These are phyloP conservation scores for Oriolus oriolus DNA, from an alignment of 2,113 vertebrate genomes.

Conservation along the genomic window DNA sequence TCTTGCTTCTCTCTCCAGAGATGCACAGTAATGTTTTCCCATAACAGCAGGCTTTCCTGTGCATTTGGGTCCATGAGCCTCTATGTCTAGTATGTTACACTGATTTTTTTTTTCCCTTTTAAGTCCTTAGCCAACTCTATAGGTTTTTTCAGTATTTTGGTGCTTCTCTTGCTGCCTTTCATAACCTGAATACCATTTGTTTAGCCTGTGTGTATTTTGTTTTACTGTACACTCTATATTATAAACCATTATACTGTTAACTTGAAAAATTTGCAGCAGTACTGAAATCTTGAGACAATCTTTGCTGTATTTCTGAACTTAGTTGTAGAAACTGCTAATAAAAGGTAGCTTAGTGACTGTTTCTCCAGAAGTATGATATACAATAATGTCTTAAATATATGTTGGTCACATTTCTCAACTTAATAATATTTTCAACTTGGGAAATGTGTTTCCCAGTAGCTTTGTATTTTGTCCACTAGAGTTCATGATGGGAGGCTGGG, in stretches of 20 bases:
- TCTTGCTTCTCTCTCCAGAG: background rate
- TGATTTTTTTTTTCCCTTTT: background rate
- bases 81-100: background rate
- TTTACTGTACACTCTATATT: background rate
- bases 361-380: conserved; percentile 9
- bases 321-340: conserved; percentile 44
- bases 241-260: conserved; percentile 13
- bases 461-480: background rate
- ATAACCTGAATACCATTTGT: background rate
- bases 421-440: background rate
- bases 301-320: conserved; percentile 43
- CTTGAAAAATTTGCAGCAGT: conserved; percentile 21
- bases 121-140: background rate
- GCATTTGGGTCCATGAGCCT: background rate
- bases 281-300: conserved; percentile 37
- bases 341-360: conserved; percentile 48
- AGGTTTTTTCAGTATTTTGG: background rate
- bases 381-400: conserved; percentile 10
- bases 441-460: background rate
- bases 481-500: background rate
- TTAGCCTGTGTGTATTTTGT: background rate
- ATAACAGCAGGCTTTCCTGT: background rate
- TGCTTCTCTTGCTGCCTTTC: conserved; percentile 31
- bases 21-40: background rate
- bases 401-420: background rate